Base-by-base conservation (phyloP, 2,113 vertebrate species). In the Hepsetus odoe region DNA sequence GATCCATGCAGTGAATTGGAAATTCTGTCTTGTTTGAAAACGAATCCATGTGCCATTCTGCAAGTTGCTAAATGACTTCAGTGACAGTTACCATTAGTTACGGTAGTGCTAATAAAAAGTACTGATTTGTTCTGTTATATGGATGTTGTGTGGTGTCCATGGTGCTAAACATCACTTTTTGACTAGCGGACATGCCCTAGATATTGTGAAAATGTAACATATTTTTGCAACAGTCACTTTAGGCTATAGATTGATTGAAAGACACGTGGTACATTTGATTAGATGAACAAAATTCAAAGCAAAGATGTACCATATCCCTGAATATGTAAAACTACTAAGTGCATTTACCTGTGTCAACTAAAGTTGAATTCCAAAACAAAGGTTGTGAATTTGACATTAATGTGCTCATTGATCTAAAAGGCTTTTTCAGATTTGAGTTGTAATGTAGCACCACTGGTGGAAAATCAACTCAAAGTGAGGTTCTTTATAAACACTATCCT, bases 401-500 rank as follows among this genome's bases (percentile, higher is more conserved):
- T 64, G 18, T 35, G 65, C 67, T 33, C 28, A 72, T 26, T 72
- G 35, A 40, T 32, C 18, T 30, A 20, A 49, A 49, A 46, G 16
- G 14, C 3, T 14, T 64, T 55, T 22, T 24, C 18, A 64, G 30
- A 12, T 49, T 44, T 13, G 28, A 22, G 32, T 38, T 33, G 61
- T 38, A 65, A 38, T 38, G 32, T 38, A 11, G 24, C 10, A 30
- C 11, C 44, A 53, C 35, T 58, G 32, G 22, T 68, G 33, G 11
- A 28, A 72, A 14, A 55, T 49, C 55, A 8, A 12, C 26, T 28
- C 14, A 51, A 65, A 65, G 22, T n/a, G n/a, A 4, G 32, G 35
- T 62, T 12, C 49, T 30, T 38, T 32, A 74, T 74, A 79, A 69
- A 77, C 81, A 84, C 13, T 51, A 79, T 58, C 77, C 80, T 3